Evolutionary conservation across 2,888 invertebrate genomes (phyloP), one percentile per base, ranked within the genome.

Genomic region (Mamestra brassicae): DNA sequence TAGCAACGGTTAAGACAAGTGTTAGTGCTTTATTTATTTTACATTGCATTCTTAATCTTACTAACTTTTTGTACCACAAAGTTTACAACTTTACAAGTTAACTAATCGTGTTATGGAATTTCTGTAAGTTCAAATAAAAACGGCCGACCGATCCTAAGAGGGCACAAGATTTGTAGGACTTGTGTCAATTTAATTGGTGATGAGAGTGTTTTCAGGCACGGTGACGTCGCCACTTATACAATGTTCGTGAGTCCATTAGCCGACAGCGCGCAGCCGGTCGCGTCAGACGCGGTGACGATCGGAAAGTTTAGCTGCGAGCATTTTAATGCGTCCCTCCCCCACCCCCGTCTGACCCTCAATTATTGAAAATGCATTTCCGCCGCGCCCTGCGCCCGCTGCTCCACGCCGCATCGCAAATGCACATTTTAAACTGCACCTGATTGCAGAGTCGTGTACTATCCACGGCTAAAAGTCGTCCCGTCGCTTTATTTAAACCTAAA

Each of bases 401-500:
- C 88, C 88, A 82, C 87, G 87, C 91, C 94, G 90, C 95, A 96
- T 96, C 90, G 94, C 94, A 94, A 96, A 96, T 96, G 96, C 96
- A 96, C 96, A 96, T 96, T 96, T 96, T 96, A 96, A 96, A 96
- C 96, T 94, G 94, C 93, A 94, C 91, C 94, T 96, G 96, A 96
- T 96, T 96, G 96, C 96, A 94, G 91, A 96, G 87, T 92, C 96
- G 92, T 96, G 96, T 96, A 92, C 93, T 90, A 92, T 92, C 90
- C 93, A 83, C 89, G 89, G 91, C 94, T 93, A 95, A 96, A 96
- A 96, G 94, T 95, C 94, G 87, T 80, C 81, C 93, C 93, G 95
- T 93, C 94, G 88, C 92, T 93, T 94, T 93, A 93, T 95, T 95
- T 93, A 87, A 91, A 90, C 81, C 84, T 85, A 89, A 90, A 91